Percentiles rank a stretch among this genome's conserved stretches.
These are phyloP conservation scores for Geotrypetes seraphini DNA, from an alignment of 2,797 vertebrate genomes.

Conservation along the genomic window DNA sequence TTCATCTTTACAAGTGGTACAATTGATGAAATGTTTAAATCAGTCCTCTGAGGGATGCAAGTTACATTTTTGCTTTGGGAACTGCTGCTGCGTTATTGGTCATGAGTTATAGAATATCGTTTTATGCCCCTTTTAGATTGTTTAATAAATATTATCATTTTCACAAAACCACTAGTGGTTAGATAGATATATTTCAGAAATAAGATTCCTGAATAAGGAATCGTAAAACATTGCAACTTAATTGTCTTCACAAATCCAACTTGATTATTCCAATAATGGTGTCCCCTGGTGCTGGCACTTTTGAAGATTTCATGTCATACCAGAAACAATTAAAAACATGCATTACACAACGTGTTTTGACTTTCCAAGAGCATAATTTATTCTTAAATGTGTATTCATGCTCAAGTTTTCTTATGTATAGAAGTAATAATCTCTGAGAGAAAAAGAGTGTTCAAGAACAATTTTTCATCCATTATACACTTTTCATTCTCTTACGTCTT, in stretches of 20 bases:
- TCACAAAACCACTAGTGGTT: neutral
- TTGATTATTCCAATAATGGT: constrained; percentile 34
- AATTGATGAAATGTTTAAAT: neutral
- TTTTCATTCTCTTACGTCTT: constrained; percentile 3
- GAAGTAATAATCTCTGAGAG: constrained; percentile 9
- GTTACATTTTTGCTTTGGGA: constrained; percentile 3
- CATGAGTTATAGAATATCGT: constrained; percentile 22
- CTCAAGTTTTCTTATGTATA: constrained; percentile 11
- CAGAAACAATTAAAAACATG: constrained; percentile 19
- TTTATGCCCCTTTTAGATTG: constrained; percentile 17
- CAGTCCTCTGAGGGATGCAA: neutral
- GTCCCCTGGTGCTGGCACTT: constrained; percentile 20
- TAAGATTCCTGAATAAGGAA: constrained; percentile 14
- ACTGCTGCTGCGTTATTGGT: constrained; percentile 1
- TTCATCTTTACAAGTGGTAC: neutral
- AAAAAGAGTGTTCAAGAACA: constrained; percentile 14
- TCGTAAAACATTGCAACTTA: constrained; percentile 29
- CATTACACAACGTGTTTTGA: constrained; percentile 9
- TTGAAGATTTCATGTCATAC: constrained; percentile 17
- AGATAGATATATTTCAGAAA: constrained; percentile 22
- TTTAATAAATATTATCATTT: constrained; percentile 1
- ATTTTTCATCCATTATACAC: too few relatives aligned
- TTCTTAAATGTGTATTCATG: constrained; percentile 1
- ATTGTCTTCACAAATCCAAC: constrained; percentile 35
- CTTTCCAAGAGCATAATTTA: neutral